A percentile compares a stretch with the other conserved stretches of the same genome.
Evolutionary conservation across 1,140 invertebrate species (phyloP).

Genomic region (Procambarus virginalis): DNA sequence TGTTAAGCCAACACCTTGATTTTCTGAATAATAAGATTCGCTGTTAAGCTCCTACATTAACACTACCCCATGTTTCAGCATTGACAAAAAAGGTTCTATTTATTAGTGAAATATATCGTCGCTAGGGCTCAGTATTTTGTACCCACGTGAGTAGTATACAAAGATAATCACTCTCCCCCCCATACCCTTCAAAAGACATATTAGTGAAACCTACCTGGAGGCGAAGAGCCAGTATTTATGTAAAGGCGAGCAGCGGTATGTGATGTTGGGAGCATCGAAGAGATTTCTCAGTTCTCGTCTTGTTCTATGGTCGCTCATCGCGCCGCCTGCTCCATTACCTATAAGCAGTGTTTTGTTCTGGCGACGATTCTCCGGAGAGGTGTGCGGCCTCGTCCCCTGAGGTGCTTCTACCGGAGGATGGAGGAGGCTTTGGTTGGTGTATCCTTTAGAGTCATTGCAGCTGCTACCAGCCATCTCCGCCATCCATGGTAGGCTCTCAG

Average conservation of each 20-base stretch:
- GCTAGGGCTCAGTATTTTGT: too few species aligned
- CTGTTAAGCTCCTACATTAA: too few species aligned
- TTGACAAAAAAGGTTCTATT: too few species aligned
- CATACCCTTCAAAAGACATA: too few species aligned
- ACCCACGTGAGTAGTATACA: too few species aligned
- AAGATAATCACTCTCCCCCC: too few species aligned
- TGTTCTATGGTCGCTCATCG: not conserved
- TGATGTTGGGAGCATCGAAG: constrained; percentile 34
- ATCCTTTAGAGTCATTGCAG: not conserved
- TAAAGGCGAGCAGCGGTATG: constrained; percentile 58
- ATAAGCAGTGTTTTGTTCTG: constrained; percentile 2
- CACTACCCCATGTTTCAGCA: too few species aligned
- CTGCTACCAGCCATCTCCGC: constrained; percentile 23
- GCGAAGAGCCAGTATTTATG: constrained; percentile 62
- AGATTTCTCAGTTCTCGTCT: constrained; percentile 51
- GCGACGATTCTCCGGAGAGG: not conserved
- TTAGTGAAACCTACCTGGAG: constrained; percentile 39
- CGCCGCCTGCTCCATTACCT: not conserved
- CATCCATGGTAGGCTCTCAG: not conserved
- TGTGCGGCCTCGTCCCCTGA: not conserved
- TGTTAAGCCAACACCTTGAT: too few species aligned
- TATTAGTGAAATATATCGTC: too few species aligned
- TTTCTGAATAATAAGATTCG: too few species aligned
- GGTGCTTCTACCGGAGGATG: not conserved
- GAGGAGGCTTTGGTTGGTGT: constrained; percentile 7